Percentiles rank a stretch among this genome's conserved stretches.
Evolutionary conservation across 2,113 vertebrate species (phyloP).

Genomic region (Gavia stellata): DNA sequence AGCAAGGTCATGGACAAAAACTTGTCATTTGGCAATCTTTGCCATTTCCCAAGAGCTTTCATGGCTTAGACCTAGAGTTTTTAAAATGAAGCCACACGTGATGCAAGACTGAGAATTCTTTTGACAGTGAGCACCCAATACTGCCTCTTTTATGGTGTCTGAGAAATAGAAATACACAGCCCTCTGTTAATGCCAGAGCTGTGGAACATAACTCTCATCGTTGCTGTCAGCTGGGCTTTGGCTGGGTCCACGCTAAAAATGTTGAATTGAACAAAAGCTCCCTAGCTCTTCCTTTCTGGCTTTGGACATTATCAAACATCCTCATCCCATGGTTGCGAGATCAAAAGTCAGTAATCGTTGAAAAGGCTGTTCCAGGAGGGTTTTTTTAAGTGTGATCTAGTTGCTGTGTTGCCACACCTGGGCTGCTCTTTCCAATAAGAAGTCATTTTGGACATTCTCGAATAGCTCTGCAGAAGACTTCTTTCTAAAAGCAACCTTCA

Average conservation of each 20-base stretch:
- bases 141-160: not conserved
- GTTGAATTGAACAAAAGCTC: not conserved
- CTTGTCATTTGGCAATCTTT: not conserved
- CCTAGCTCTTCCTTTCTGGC: not conserved
- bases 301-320: not conserved
- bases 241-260: not conserved
- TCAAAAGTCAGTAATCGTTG: not conserved
- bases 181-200: not conserved
- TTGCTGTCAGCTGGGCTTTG: not conserved
- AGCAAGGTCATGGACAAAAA: not conserved
- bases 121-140: not conserved
- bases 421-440: not conserved
- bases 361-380: not conserved
- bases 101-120: not conserved
- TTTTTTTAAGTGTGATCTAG: not conserved
- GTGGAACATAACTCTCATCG: not conserved
- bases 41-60: not conserved
- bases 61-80: not conserved
- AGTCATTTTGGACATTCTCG: not conserved
- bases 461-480: not conserved
- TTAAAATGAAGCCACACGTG: not conserved
- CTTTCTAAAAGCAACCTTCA: not conserved
- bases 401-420: not conserved
- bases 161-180: not conserved
- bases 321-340: not conserved